Conservation (phyloP, 2,797 vertebrate species). For the Phalloptychus januarius region DNA sequence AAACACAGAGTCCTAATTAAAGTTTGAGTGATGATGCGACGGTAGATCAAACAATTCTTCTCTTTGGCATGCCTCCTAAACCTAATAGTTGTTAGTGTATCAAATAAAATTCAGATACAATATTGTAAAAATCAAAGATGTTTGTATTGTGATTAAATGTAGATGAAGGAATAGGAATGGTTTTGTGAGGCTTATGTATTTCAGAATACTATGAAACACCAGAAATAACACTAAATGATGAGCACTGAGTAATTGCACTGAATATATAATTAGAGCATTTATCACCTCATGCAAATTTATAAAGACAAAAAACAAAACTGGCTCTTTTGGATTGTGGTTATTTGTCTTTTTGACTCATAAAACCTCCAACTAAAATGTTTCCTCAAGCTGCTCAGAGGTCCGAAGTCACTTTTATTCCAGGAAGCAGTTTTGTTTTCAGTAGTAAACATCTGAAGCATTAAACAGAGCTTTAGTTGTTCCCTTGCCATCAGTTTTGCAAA, state of each 20-base stretch:
- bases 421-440: constrained; percentile 13
- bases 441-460: constrained; percentile 14
- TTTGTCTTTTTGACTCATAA: constrained; percentile 22
- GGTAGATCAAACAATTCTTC: not conserved
- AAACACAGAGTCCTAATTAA: not conserved
- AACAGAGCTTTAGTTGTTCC: constrained; percentile 24
- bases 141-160: not conserved
- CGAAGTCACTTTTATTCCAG: not conserved
- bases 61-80: not conserved
- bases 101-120: constrained; percentile 38
- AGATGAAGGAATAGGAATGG: not conserved
- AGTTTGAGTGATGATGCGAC: not conserved
- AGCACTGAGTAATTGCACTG: not conserved
- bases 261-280: not conserved
- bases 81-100: not conserved
- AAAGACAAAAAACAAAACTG: not conserved
- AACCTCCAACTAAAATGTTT: constrained; percentile 5
- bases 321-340: not conserved
- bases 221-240: not conserved
- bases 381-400: constrained; percentile 11
- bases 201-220: not conserved
- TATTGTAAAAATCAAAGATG: constrained; percentile 24
- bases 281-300: constrained; percentile 5
- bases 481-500: constrained; percentile 23
- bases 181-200: not conserved